Evolutionary conservation across 2,888 invertebrate genomes (phyloP).

Genomic region (Machimus rusticus): DNA sequence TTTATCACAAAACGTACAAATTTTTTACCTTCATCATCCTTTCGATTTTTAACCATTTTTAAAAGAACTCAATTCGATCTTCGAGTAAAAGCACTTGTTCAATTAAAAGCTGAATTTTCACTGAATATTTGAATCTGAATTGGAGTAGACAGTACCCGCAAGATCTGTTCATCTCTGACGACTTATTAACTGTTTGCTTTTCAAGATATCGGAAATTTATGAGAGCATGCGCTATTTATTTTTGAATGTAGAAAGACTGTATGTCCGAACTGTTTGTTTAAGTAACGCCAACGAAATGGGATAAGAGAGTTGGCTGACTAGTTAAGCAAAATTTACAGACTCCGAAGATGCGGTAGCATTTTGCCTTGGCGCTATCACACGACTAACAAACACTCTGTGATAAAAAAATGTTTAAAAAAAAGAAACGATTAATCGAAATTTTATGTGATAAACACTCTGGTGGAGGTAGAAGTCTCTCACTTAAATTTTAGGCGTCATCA

Average conservation of each 20-base stretch:
- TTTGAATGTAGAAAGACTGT: background rate
- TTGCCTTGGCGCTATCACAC: background rate
- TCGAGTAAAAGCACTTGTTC: background rate
- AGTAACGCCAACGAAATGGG: background rate
- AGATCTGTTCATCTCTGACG: background rate
- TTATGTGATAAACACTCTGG: background rate
- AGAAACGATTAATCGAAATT: background rate
- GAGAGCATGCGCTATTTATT: slow-evolving; percentile 7
- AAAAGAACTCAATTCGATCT: background rate
- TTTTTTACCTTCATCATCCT: slow-evolving; percentile 6
- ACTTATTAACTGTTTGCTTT: slow-evolving; percentile 10
- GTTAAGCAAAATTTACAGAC: background rate
- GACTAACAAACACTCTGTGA: background rate
- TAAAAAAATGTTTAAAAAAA: background rate
- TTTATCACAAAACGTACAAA: background rate
- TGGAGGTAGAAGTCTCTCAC: background rate
- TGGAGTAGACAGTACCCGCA: background rate
- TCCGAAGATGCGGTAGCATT: background rate
- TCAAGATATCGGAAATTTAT: slow-evolving; percentile 25
- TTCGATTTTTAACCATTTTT: slow-evolving; percentile 35
- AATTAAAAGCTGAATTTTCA: background rate
- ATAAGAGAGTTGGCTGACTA: background rate
- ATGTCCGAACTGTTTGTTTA: background rate
- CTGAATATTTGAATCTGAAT: background rate
- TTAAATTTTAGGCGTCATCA: background rate